These are phyloP conservation scores for Drosophila melanica DNA, from an alignment of 1,140 invertebrate species.

Conservation along the genomic window DNA sequence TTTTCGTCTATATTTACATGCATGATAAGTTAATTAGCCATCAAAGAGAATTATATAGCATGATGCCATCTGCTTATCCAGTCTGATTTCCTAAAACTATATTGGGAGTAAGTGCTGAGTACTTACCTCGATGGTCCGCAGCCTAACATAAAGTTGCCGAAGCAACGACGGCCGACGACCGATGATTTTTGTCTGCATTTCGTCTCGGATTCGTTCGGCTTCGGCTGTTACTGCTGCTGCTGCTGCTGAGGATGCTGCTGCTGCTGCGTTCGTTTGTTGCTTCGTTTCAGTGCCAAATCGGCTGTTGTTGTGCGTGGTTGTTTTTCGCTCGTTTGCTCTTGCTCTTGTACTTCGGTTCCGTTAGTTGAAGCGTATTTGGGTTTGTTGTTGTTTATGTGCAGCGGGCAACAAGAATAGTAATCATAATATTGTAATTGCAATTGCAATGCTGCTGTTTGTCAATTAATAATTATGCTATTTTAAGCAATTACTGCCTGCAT, in stretches of 20 bases:
- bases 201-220: constrained; percentile 19
- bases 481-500: constrained; percentile 35
- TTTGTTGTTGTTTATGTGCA: constrained; percentile 37
- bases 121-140: constrained; percentile 1
- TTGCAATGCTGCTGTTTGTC: constrained; percentile 19
- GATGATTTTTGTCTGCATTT: constrained; percentile 42
- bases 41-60: constrained; percentile 47
- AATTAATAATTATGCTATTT: constrained; percentile 42
- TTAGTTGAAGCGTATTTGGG: constrained; percentile 28
- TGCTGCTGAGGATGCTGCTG: background rate
- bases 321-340: constrained; percentile 1
- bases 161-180: constrained; percentile 28
- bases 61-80: constrained; percentile 46
- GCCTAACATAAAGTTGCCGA: constrained; percentile 4
- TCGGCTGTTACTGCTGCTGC: constrained; percentile 12
- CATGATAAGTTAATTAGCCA: constrained; percentile 27
- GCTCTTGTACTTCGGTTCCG: constrained; percentile 12
- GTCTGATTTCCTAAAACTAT: constrained; percentile 41
- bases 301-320: constrained; percentile 49
- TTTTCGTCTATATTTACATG: background rate
- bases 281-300: constrained; percentile 60
- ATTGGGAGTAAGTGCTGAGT: constrained; percentile 32
- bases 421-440: constrained; percentile 48
- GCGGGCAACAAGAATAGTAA: constrained; percentile 28
- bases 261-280: constrained; percentile 39